Conservation (phyloP, 2,797 vertebrate genomes). For the Hypotaenidia philippensis region DNA sequence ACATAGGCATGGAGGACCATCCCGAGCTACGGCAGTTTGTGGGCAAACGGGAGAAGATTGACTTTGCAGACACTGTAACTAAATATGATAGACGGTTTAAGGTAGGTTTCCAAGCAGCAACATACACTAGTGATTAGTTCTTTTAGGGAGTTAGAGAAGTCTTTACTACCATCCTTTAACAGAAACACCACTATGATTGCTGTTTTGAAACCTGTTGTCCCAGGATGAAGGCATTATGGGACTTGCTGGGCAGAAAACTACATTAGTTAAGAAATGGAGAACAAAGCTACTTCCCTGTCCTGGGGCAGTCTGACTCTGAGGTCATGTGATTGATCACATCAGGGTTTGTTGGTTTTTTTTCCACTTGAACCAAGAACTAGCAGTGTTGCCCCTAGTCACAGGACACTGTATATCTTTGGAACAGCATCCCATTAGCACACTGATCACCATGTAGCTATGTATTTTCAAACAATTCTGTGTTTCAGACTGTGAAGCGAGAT, state of each 20-base stretch:
- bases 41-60: slow-evolving; percentile 95
- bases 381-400: background rate
- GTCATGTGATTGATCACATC: background rate
- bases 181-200: background rate
- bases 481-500: slow-evolving; percentile 93
- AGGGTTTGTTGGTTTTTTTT: background rate
- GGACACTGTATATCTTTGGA: background rate
- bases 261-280: background rate
- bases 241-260: background rate
- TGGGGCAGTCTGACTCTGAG: background rate
- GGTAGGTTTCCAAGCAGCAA: slow-evolving; percentile 74
- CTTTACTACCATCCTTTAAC: background rate
- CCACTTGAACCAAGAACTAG: background rate
- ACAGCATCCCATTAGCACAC: background rate
- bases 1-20: slow-evolving; percentile 95
- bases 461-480: background rate
- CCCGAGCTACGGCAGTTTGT: slow-evolving; percentile 95
- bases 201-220: background rate
- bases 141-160: background rate
- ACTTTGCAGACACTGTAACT: slow-evolving; percentile 94
- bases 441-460: background rate
- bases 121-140: background rate
- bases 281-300: background rate
- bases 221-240: background rate
- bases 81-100: slow-evolving; percentile 97